phyloP scores from a whole-genome alignment of 2,113 vertebrate species.

The Oxyura jamaicensis region DNA sequence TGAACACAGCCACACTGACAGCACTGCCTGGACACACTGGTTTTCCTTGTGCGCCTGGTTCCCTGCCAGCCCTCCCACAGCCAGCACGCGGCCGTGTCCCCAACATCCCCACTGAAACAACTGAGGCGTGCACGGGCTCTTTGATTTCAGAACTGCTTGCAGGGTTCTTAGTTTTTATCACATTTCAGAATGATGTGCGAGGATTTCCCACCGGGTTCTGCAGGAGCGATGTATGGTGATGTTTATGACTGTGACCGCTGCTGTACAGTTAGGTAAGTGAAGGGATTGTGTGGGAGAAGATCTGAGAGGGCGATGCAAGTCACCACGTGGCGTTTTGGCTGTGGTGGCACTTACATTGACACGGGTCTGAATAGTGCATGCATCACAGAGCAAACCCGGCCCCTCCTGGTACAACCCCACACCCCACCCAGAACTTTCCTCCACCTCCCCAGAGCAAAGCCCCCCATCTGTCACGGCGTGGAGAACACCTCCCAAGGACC shows the following conservation, averaged over 20 bases:
- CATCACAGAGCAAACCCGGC: not conserved
- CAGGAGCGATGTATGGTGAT: not conserved
- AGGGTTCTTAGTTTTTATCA: not conserved
- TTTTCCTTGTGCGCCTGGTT: not conserved
- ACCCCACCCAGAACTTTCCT: not conserved
- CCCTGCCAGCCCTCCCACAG: not conserved
- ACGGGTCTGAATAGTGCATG: not conserved
- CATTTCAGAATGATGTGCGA: not conserved
- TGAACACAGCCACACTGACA: fast-evolving
- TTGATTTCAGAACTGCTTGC: not conserved
- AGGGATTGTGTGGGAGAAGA: not conserved
- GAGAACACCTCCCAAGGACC: not conserved
- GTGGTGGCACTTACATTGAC: not conserved
- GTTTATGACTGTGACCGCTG: not conserved
- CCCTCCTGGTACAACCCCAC: not conserved
- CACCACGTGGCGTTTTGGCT: not conserved
- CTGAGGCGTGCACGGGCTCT: fast-evolving
- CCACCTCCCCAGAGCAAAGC: not conserved
- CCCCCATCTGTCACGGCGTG: not conserved
- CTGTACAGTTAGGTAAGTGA: not conserved
- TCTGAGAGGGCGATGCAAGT: not conserved
- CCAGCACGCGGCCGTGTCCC: fast-evolving
- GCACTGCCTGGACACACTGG: fast-evolving
- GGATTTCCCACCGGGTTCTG: not conserved
- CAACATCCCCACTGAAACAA: not conserved